A percentile compares a stretch with the other conserved stretches of the same genome.
These are phyloP conservation scores for Gadopsis marmoratus DNA, from an alignment of 2,797 vertebrate genomes.

Conservation along the genomic window DNA sequence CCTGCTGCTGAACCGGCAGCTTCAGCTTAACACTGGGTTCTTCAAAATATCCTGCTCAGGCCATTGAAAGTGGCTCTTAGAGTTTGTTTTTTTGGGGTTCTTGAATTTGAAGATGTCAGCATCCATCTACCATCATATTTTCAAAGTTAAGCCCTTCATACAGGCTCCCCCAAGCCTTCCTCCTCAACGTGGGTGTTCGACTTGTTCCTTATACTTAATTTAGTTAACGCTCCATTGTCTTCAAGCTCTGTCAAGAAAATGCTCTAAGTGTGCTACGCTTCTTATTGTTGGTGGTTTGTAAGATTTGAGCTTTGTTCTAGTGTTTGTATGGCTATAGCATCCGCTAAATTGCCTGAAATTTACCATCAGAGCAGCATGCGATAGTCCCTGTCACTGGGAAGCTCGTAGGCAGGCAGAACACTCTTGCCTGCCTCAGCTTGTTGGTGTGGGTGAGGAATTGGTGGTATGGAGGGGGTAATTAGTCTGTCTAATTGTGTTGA, in stretches of 20 bases:
- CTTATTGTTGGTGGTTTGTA: neutral
- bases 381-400: slow-evolving; percentile 12
- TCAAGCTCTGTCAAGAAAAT: neutral
- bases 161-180: no score
- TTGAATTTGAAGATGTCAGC: neutral
- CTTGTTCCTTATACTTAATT: neutral
- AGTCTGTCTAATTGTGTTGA: slow-evolving; percentile 77
- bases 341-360: slow-evolving; percentile 17
- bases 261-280: neutral
- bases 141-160: neutral
- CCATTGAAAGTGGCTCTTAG: neutral
- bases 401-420: slow-evolving; percentile 27
- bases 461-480: slow-evolving; percentile 76
- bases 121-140: neutral
- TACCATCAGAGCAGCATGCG: slow-evolving; percentile 2
- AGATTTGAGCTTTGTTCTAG: neutral
- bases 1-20: slow-evolving; percentile 59
- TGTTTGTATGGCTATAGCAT: slow-evolving; percentile 4
- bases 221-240: neutral
- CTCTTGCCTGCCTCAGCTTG: slow-evolving; percentile 71
- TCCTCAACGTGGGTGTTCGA: neutral
- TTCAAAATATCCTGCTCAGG: neutral
- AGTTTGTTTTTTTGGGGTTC: neutral
- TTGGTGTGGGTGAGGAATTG: slow-evolving; percentile 69
- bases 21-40: slow-evolving; percentile 30